These are phyloP conservation scores for Archips crataeganus DNA, from an alignment of 2,888 invertebrate species.

Conservation along the genomic window DNA sequence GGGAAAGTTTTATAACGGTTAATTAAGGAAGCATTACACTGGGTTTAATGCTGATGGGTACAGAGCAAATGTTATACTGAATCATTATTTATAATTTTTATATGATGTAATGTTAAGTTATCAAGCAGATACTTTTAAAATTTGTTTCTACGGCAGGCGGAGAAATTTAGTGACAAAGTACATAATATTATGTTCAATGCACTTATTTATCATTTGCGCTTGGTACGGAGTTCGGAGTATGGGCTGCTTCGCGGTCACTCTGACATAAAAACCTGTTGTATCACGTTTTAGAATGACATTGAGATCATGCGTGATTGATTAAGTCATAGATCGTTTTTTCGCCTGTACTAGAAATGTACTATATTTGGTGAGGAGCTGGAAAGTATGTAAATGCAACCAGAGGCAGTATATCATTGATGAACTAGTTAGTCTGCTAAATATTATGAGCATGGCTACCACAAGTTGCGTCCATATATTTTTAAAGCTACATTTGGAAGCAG, in stretches of 20 bases:
- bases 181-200: not conserved
- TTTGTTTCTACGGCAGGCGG: not conserved
- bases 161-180: too few species aligned
- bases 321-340: not conserved
- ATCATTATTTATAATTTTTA: not conserved
- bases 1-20: constrained; percentile 29
- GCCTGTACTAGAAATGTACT: not conserved
- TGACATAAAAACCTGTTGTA: not conserved
- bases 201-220: too few species aligned
- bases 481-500: not conserved
- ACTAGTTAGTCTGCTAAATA: not conserved
- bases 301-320: not conserved
- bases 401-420: not conserved
- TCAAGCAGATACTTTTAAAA: not conserved
- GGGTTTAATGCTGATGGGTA: constrained; percentile 6
- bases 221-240: not conserved
- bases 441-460: not conserved
- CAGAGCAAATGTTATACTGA: not conserved
- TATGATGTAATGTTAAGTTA: not conserved
- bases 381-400: not conserved
- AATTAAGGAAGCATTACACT: constrained; percentile 26
- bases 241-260: not conserved
- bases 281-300: not conserved
- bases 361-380: not conserved
- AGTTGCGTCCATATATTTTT: not conserved